Conservation (phyloP, 1,140 invertebrate species). For the Drosophila prosaltans region DNA sequence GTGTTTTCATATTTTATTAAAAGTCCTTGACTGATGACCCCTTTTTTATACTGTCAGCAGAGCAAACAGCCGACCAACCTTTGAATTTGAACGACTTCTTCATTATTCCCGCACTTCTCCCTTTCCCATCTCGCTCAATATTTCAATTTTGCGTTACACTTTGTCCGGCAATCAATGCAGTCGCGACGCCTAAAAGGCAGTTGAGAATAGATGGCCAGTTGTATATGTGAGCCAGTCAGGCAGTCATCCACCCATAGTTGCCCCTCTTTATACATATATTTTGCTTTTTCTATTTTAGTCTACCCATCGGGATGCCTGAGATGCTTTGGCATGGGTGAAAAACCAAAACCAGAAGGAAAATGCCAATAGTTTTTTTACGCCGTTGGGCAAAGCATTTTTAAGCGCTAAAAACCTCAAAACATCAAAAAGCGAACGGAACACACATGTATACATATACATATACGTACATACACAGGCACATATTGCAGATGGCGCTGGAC, state of each 20-base stretch:
- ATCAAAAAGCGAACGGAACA: slow-evolving; percentile 71
- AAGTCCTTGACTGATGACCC: slow-evolving; percentile 24
- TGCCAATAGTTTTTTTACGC: slow-evolving; percentile 74
- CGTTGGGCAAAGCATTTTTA: slow-evolving; percentile 70
- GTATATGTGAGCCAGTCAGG: slow-evolving; percentile 14
- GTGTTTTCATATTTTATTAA: slow-evolving; percentile 58
- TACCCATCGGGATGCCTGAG: slow-evolving; percentile 44
- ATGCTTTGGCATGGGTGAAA: slow-evolving; percentile 50
- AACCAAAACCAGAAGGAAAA: slow-evolving; percentile 44
- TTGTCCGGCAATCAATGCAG: slow-evolving; percentile 65
- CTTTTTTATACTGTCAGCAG: no score
- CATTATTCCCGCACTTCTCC: slow-evolving; percentile 10
- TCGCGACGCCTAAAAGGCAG: slow-evolving; percentile 39
- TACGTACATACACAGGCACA: not conserved
- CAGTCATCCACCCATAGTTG: not conserved
- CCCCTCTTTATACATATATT: not conserved
- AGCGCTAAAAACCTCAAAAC: slow-evolving; percentile 76
- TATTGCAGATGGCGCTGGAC: not conserved
- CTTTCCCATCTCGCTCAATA: slow-evolving; percentile 52
- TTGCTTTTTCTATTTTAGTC: not conserved
- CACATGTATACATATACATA: not conserved
- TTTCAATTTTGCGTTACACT: slow-evolving; percentile 72
- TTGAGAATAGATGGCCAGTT: slow-evolving; percentile 16
- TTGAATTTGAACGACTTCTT: slow-evolving; percentile 50
- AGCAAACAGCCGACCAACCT: slow-evolving; percentile 15